Evolutionary conservation across 2,113 vertebrate genomes (phyloP).

Genomic region (Pseudopipra pipra): DNA sequence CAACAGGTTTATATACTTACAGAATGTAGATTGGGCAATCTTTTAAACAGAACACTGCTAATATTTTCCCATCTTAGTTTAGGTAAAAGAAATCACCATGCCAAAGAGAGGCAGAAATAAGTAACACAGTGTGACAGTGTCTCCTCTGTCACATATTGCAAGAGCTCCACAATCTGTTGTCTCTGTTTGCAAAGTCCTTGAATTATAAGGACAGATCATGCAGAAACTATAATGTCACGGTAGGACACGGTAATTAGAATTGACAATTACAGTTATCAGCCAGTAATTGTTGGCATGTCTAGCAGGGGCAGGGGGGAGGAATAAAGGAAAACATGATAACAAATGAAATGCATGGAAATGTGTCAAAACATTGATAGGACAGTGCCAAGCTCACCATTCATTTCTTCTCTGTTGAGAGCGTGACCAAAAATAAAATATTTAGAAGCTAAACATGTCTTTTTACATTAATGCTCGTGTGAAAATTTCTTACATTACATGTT

Average conservation of each 20-base stretch:
- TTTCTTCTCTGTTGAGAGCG: not conserved
- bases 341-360: not conserved
- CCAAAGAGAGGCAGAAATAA: not conserved
- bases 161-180: not conserved
- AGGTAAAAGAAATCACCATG: not conserved
- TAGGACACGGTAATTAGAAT: not conserved
- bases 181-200: not conserved
- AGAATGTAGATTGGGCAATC: not conserved
- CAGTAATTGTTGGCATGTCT: not conserved
- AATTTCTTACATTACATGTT: not conserved
- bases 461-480: not conserved
- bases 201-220: not conserved
- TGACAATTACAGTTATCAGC: not conserved
- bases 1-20: not conserved
- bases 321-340: not conserved
- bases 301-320: rapidly evolving
- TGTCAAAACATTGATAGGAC: not conserved
- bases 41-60: not conserved
- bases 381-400: not conserved
- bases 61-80: not conserved
- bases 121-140: not conserved
- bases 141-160: not conserved
- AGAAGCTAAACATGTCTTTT: not conserved
- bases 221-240: not conserved
- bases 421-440: not conserved